phyloP scores from a whole-genome alignment of 2,113 vertebrate species.

The Crotalus helleri region DNA sequence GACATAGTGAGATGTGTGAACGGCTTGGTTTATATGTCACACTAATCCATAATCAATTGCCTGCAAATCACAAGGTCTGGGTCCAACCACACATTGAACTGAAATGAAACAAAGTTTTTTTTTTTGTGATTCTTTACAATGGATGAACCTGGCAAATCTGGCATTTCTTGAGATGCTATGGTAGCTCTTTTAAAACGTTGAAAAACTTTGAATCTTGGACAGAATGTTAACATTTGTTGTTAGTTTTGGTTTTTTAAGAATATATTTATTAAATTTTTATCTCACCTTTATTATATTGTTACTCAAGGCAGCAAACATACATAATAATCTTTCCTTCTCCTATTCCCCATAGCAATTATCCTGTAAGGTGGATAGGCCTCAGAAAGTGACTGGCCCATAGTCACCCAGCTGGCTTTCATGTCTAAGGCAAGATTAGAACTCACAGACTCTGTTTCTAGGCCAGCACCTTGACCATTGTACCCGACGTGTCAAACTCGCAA shows the following conservation, averaged over 20 bases:
- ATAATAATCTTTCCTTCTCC: not conserved
- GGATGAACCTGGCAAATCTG: not conserved
- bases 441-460: not conserved
- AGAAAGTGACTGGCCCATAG: not conserved
- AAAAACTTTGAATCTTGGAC: not conserved
- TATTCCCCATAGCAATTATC: not conserved
- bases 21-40: not conserved
- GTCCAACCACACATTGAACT: not conserved
- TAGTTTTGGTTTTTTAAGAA: not conserved
- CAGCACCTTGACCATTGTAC: not conserved
- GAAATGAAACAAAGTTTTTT: not conserved
- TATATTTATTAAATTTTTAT: not conserved
- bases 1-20: not conserved
- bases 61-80: not conserved
- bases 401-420: not conserved
- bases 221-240: not conserved
- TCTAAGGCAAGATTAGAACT: not conserved
- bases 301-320: not conserved
- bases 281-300: not conserved
- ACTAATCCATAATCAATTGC: not conserved
- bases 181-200: not conserved
- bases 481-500: too few relatives aligned
- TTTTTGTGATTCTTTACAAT: not conserved
- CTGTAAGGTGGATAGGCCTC: not conserved
- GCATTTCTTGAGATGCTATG: not conserved